Evolutionary conservation across 2,797 vertebrate species (phyloP), one percentile per base, ranked within the genome.

Genomic region (Sandelia bainsii): DNA sequence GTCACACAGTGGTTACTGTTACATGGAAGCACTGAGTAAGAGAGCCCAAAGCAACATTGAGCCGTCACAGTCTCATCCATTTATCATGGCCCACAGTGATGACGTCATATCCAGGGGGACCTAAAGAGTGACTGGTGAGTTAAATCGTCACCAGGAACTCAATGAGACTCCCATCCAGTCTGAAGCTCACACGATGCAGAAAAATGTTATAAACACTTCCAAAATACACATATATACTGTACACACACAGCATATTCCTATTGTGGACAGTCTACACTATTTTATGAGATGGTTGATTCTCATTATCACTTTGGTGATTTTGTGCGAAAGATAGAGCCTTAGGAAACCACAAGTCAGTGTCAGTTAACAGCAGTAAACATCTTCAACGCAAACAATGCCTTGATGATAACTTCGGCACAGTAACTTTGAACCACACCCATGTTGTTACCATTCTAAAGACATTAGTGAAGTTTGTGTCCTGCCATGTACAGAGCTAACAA

Each of bases 21-120:
- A 70, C 60, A 68, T 66, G 77, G 76, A 80, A 81, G 58, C 11
- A 37, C 57, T 80, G 85, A 89, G 66, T 85, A 68, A 86, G 66
- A 82, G 39, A 40, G 62, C 63, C 69, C n/a, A 17, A 61, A 72
- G 67, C 39, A 58, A 60, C 62, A 19, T 45, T 19, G 69, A 56
- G 67, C 75, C 80, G 74, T 79, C 84, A 80, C 82, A 54, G 59
- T 8, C 77, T 86, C 81, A 71, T 81, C 79, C 73, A 80, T 90
- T 81, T 72, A 39, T 80, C 78, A 86, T 67, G 81, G 59, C 48
- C 81, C 53, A 64, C 62, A 19, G 67, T 68, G 76, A 82, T 89
- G 88, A 90, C 86, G 84, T 92, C 87, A 92, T 32, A 60, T 32
- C 65, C 63, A 50, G 27, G 60, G 52, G 69, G 69, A 29, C 51